These are phyloP conservation scores for Cordilura impudica DNA, from an alignment of 2,888 invertebrate genomes.

Conservation along the genomic window DNA sequence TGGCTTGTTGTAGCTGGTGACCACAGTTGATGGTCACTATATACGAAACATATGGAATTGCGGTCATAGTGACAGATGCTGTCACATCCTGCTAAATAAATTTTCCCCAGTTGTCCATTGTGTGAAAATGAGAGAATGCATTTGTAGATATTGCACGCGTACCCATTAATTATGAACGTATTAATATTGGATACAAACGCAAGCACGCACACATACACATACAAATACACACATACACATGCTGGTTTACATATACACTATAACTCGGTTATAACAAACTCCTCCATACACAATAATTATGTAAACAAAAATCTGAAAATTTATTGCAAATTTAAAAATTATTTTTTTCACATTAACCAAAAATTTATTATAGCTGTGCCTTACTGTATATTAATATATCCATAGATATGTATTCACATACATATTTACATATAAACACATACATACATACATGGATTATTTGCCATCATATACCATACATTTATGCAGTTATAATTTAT, in stretches of 20 bases:
- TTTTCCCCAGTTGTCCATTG: slow-evolving; percentile 55
- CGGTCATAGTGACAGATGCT: slow-evolving; percentile 64
- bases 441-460: slow-evolving; percentile 7
- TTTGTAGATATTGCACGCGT: slow-evolving; percentile 57
- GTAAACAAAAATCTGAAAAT: too few species aligned
- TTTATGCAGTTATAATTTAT: slow-evolving; percentile 59
- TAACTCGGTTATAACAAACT: not conserved
- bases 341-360: too few species aligned
- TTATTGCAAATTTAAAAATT: too few species aligned
- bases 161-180: slow-evolving; percentile 66
- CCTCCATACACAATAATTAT: not conserved
- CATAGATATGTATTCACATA: too few species aligned
- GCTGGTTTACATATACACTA: not conserved
- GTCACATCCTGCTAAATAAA: slow-evolving; percentile 64
- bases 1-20: slow-evolving; percentile 25
- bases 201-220: slow-evolving; percentile 25
- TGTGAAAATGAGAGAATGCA: slow-evolving; percentile 22
- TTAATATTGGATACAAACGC: slow-evolving; percentile 64
- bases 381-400: not conserved
- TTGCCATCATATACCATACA: slow-evolving; percentile 25
- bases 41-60: slow-evolving; percentile 54
- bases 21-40: slow-evolving; percentile 43
- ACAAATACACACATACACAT: not conserved
- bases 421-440: not conserved
- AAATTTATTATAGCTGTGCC: not conserved